These are phyloP conservation scores for Nothoprocta pentlandii DNA, from an alignment of 2,113 vertebrate species.

Conservation along the genomic window DNA sequence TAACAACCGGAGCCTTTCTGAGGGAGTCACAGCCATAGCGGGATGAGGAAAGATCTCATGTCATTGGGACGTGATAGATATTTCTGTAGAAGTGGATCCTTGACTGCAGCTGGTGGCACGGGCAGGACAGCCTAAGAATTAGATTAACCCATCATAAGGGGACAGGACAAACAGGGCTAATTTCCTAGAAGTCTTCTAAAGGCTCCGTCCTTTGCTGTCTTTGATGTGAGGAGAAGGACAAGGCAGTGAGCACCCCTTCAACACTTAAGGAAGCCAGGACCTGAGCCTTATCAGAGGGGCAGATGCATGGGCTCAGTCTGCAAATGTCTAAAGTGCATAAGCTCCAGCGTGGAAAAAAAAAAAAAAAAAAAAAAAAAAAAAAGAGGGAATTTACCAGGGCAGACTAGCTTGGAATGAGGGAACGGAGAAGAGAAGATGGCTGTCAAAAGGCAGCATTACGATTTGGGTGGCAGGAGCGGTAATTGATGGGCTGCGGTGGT, in stretches of 20 bases:
- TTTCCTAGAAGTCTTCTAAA: not conserved
- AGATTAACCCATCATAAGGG: not conserved
- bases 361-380: not conserved
- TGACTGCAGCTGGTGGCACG: not conserved
- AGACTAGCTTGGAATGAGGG: not conserved
- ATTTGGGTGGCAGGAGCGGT: not conserved
- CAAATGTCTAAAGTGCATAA: not conserved
- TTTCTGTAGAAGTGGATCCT: not conserved
- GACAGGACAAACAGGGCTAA: not conserved
- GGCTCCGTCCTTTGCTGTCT: not conserved
- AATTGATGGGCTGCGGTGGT: not conserved
- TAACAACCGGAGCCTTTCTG: accelerated
- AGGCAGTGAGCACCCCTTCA: not conserved
- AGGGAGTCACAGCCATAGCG: not conserved
- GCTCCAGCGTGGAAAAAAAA: not conserved
- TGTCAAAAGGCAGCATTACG: not conserved
- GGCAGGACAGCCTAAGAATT: not conserved
- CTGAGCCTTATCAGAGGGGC: accelerated
- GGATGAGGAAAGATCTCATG: not conserved
- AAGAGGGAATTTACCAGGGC: not conserved
- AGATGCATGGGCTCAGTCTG: not conserved
- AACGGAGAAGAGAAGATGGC: slow-evolving; percentile 3
- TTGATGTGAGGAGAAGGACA: not conserved
- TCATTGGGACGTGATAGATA: accelerated
- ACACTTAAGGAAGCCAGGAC: not conserved